phyloP scores from a whole-genome alignment of 2,113 vertebrate species.

The Sclerurus mexicanus region DNA sequence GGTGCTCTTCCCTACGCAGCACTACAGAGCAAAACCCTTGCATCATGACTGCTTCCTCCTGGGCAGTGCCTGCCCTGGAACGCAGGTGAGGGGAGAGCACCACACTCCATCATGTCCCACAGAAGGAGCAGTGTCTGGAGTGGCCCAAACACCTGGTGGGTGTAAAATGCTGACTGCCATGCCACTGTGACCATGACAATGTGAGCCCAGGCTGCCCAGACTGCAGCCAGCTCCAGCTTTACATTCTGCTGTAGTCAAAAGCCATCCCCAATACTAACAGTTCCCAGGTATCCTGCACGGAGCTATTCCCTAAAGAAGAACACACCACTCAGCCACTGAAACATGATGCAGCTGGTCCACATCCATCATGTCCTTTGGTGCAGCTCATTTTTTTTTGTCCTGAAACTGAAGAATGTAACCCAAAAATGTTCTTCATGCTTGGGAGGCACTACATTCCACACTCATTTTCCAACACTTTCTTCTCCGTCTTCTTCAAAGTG shows the following conservation, averaged over 20 bases:
- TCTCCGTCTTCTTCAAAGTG: not conserved
- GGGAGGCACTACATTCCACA: not conserved
- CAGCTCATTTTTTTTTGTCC: constrained; percentile 1
- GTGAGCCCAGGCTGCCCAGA: not conserved
- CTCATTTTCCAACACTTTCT: not conserved
- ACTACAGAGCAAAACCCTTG: not conserved
- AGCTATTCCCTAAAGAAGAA: not conserved
- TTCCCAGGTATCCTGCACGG: not conserved
- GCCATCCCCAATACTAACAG: not conserved
- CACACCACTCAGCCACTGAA: not conserved
- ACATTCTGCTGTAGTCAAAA: not conserved
- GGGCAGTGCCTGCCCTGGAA: not conserved
- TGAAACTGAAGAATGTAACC: not conserved
- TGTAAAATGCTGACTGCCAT: not conserved
- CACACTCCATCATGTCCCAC: not conserved
- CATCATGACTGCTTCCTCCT: not conserved
- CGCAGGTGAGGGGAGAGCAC: not conserved
- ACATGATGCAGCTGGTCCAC: not conserved
- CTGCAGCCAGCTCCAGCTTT: not conserved
- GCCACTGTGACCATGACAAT: not conserved
- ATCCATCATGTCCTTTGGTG: not conserved
- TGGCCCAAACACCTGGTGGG: not conserved
- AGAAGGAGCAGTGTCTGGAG: not conserved
- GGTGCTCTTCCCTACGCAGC: not conserved
- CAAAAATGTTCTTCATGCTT: not conserved